Conservation (phyloP, 64 coral and sea anemone genomes). For the Montipora cactus region DNA sequence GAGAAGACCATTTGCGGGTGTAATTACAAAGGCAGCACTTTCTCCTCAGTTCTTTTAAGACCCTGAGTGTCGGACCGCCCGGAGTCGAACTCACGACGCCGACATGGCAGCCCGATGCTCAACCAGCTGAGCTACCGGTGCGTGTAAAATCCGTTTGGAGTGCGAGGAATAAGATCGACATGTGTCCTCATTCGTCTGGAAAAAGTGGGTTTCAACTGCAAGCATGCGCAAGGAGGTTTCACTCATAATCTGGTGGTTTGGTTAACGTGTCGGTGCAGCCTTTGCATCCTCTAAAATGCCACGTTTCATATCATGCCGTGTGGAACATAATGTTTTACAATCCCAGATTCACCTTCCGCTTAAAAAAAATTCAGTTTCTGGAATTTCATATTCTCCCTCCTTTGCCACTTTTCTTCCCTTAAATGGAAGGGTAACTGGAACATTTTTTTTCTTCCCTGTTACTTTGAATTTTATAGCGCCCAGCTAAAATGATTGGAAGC, state of each 20-base stretch:
- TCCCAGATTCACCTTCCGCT: neutral
- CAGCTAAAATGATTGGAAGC: neutral
- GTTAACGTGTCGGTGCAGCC: neutral
- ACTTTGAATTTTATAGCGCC: neutral
- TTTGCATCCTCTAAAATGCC: neutral
- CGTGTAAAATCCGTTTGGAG: neutral
- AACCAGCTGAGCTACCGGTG: too few species aligned
- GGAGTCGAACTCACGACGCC: too few species aligned
- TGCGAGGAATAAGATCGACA: neutral
- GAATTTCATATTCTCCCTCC: neutral
- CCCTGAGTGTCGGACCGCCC: too few species aligned
- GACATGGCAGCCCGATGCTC: too few species aligned
- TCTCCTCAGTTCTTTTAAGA: too few species aligned
- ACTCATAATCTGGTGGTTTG: neutral
- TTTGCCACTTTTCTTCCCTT: neutral
- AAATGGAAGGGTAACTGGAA: neutral
- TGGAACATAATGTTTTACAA: neutral
- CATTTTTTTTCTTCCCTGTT: too few species aligned
- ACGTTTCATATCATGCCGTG: too few species aligned
- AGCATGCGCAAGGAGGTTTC: neutral
- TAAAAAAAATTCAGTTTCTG: neutral
- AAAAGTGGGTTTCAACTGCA: neutral
- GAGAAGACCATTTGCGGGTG: too few species aligned
- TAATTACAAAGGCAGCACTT: too few species aligned
- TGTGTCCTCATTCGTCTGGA: neutral